Evolutionary conservation across 2,888 invertebrate genomes (phyloP), one percentile per base, ranked within the genome.

Genomic region (Euzophera pinguis): DNA sequence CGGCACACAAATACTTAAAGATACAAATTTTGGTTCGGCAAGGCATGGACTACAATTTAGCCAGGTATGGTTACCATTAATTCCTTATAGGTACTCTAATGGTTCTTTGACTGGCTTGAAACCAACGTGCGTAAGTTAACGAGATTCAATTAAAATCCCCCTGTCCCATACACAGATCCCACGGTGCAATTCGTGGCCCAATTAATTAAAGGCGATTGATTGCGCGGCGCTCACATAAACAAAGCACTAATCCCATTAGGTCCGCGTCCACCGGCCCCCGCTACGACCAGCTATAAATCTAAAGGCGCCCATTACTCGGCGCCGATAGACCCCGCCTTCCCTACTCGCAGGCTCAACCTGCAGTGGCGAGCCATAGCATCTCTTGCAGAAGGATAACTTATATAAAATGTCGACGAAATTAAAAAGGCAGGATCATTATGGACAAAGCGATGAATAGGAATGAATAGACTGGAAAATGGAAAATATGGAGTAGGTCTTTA

Each of bases 231-330:
- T 69, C 68, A 75, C 78, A 78, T 78, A 79, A 78, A 75, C 77
- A 66, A 71, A 71, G 69, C 71, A 69, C 74, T 81, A 80, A 81
- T 81, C 78, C 84, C 84, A 83, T 84, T 83, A 84, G 76, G 71
- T 72, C 71, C 71, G 67, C 64, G 73, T 68, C 73, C 73, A 74
- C 27, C n/a, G 42, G 8, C 12, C 22, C 22, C 22, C 27, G 27
- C 42, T 13, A 4, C 32, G 73, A 76, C 77, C 78, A 71, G 69
- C 71, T 60, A 73, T 81, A 79, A 79, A 82, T 81, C 81, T 73
- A 67, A 62, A 67, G 73, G 72, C 61, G 71, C 58, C 60, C 65
- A 64, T 63, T 65, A 64, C 61, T 65, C 65, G 68, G 68, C 55
- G 45, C 53, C 57, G 53, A 55, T 61, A 55, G 56, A 60, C 55